Evolutionary conservation across 2,113 vertebrate species (phyloP).

Genomic region (Rynchops niger): DNA sequence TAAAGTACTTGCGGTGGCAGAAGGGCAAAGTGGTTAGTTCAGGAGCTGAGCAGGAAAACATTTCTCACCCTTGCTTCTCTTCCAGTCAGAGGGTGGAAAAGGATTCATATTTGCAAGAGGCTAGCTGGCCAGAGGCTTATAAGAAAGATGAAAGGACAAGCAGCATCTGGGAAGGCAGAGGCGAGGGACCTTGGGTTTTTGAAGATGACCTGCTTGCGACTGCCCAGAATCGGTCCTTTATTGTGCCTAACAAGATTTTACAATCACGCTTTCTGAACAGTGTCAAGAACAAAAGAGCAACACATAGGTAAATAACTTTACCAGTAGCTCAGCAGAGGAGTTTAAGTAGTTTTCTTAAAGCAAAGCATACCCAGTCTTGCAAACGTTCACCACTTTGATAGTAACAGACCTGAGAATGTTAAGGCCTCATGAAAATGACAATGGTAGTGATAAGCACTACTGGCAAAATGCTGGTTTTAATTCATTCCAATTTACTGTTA

Average conservation of each 20-base stretch:
- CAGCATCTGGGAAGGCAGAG: neutral
- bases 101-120: neutral
- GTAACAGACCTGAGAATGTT: neutral
- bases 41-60: slow-evolving; percentile 21
- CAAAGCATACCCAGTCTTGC: neutral
- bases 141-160: slow-evolving; percentile 30
- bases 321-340: neutral
- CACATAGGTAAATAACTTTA: neutral
- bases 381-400: neutral
- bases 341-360: neutral
- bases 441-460: neutral
- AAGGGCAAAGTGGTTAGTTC: slow-evolving; percentile 32
- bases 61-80: slow-evolving; percentile 20
- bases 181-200: neutral
- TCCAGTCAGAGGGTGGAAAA: neutral
- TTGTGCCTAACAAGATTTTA: neutral
- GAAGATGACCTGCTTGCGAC: neutral
- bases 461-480: neutral
- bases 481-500: neutral
- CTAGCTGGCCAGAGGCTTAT: slow-evolving; percentile 10
- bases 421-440: neutral
- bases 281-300: neutral
- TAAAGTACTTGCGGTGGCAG: slow-evolving; percentile 13
- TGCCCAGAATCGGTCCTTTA: neutral
- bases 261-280: neutral